Evolutionary conservation across 2,797 vertebrate species (phyloP).

Genomic region (Knipowitschia caucasica): DNA sequence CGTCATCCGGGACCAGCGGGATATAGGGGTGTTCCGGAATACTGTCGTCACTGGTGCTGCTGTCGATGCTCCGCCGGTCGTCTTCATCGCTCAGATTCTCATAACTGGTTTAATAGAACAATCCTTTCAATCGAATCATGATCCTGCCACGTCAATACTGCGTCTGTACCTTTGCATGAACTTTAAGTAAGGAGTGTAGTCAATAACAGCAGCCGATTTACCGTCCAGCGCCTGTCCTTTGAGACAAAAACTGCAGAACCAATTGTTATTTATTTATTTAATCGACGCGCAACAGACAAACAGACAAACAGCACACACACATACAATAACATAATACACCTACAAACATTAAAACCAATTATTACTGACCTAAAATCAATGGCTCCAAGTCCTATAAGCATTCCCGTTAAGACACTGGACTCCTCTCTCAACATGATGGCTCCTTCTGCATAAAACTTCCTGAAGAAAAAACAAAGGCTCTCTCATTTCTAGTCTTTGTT

Average conservation of each 20-base stretch:
- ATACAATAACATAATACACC: no score
- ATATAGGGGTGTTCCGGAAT: constrained; percentile 90
- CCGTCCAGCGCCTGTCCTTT: constrained; percentile 93
- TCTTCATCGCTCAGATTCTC: constrained; percentile 96
- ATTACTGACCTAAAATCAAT: constrained; percentile 90
- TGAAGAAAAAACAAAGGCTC: constrained; percentile 53
- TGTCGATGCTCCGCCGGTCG: constrained; percentile 87
- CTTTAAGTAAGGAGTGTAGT: constrained; percentile 96
- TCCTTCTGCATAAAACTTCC: constrained; percentile 90
- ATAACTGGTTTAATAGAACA: constrained; percentile 71
- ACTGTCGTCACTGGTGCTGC: constrained; percentile 93
- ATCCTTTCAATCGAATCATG: no score
- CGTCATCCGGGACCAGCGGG: constrained; percentile 89
- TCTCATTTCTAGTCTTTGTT: background rate
- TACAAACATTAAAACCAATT: background rate
- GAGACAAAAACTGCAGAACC: constrained; percentile 86
- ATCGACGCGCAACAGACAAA: no score
- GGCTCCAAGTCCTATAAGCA: constrained; percentile 93
- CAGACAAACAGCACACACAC: no score
- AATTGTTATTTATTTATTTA: background rate
- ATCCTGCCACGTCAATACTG: no score
- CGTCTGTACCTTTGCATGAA: constrained; percentile 92
- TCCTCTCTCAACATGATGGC: constrained; percentile 95
- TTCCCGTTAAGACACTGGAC: constrained; percentile 88
- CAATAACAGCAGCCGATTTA: constrained; percentile 89